phyloP scores from a whole-genome alignment of 2,888 invertebrate genomes.

The Andrena hattorfiana region DNA sequence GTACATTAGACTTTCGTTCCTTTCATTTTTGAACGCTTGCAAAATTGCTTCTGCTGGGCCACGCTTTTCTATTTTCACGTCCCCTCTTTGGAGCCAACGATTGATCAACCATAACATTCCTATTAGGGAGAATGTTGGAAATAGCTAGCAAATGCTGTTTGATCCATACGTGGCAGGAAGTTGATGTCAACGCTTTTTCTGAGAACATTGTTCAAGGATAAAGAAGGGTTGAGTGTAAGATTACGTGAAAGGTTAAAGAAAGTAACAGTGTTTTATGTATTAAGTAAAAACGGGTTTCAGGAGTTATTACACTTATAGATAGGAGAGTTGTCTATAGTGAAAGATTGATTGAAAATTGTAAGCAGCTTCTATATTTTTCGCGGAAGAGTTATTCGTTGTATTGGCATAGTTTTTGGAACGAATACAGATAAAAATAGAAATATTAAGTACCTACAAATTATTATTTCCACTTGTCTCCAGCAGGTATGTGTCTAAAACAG shows the following conservation, averaged over 20 bases:
- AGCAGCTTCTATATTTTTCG: too few species aligned
- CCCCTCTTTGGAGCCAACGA: constrained; percentile 5
- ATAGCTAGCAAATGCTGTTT: background rate
- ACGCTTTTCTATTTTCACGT: constrained; percentile 5
- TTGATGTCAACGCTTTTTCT: constrained; percentile 23
- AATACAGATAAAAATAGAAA: too few species aligned
- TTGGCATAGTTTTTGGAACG: too few species aligned
- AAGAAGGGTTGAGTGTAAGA: constrained; percentile 30
- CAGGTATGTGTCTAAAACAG: background rate
- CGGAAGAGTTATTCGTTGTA: too few species aligned
- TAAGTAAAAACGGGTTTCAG: background rate
- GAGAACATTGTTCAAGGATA: constrained; percentile 36
- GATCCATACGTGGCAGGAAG: constrained; percentile 25
- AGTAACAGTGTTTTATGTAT: background rate
- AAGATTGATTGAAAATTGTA: background rate
- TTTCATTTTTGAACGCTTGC: constrained; percentile 56
- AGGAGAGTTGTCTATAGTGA: background rate
- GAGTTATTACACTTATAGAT: background rate
- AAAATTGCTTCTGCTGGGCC: constrained; percentile 27
- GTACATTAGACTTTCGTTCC: constrained; percentile 46
- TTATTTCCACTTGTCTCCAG: too few species aligned
- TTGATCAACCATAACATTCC: constrained; percentile 41
- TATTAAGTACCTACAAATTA: too few species aligned
- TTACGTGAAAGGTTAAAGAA: constrained; percentile 8
- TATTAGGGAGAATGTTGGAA: constrained; percentile 21